Evolutionary conservation across 2,888 invertebrate species (phyloP).

Genomic region (Melitaea athalia): DNA sequence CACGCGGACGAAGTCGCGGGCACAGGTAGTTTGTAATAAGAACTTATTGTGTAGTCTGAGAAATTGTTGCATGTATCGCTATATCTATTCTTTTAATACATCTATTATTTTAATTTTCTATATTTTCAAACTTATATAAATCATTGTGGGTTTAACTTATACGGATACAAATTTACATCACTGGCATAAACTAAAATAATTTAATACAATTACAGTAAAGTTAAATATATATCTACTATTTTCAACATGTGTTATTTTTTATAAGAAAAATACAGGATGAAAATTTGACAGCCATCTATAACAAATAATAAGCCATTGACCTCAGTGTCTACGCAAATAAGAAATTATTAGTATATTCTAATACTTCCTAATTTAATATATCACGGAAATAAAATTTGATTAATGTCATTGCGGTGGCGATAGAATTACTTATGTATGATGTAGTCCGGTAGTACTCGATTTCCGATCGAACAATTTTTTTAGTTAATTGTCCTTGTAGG

Average conservation of each 20-base stretch:
- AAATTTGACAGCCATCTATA: neutral
- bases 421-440: neutral
- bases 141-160: too few relatives aligned
- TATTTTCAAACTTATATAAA: too few relatives aligned
- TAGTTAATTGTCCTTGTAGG: neutral
- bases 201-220: too few relatives aligned
- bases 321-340: neutral
- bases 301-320: neutral
- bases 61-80: too few relatives aligned
- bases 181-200: too few relatives aligned
- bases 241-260: neutral
- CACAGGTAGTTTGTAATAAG: too few relatives aligned
- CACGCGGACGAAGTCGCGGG: too few relatives aligned
- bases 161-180: too few relatives aligned
- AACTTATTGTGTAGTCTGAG: too few relatives aligned
- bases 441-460: neutral
- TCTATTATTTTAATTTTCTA: too few relatives aligned
- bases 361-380: conserved; percentile 1
- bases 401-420: neutral
- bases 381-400: conserved; percentile 3
- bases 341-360: neutral
- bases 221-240: too few relatives aligned
- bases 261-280: neutral
- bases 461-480: conserved; percentile 2
- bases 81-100: too few relatives aligned